phyloP scores from a whole-genome alignment of 2,888 invertebrate genomes.

The Eupithecia insigniata region DNA sequence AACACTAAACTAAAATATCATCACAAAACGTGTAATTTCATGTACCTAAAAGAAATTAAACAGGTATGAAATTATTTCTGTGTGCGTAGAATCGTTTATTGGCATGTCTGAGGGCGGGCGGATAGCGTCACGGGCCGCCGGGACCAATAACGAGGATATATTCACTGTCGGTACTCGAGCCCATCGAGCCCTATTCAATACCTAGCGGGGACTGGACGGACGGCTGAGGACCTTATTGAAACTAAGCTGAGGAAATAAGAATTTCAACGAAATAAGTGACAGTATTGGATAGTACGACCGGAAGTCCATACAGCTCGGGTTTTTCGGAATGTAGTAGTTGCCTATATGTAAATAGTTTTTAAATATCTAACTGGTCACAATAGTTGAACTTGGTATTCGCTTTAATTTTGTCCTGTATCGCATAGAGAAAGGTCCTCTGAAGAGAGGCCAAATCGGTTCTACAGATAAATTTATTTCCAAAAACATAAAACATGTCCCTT shows the following conservation, averaged over 20 bases:
- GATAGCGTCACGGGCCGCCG: neutral
- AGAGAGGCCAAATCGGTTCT: neutral
- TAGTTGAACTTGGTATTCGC: neutral
- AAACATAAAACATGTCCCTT: neutral
- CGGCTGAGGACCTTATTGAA: neutral
- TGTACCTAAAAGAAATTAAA: neutral
- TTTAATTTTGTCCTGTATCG: neutral
- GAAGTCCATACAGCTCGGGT: neutral
- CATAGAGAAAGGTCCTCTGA: neutral
- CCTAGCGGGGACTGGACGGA: neutral
- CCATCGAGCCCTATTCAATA: neutral
- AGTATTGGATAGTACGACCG: neutral
- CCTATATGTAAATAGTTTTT: too few relatives aligned
- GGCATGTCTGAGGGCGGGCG: neutral
- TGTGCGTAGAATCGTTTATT: neutral
- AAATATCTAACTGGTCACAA: too few relatives aligned
- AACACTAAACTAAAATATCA: neutral
- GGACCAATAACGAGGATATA: neutral
- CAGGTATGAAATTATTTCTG: too few relatives aligned
- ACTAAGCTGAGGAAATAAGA: neutral
- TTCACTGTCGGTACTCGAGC: neutral
- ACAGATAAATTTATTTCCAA: neutral
- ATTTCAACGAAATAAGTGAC: neutral
- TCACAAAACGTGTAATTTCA: neutral
- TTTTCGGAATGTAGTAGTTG: too few relatives aligned